A percentile compares a stretch with the other conserved stretches of the same genome.
phyloP scores from a whole-genome alignment of 2,797 vertebrate species.

The Enteromius viviparus region DNA sequence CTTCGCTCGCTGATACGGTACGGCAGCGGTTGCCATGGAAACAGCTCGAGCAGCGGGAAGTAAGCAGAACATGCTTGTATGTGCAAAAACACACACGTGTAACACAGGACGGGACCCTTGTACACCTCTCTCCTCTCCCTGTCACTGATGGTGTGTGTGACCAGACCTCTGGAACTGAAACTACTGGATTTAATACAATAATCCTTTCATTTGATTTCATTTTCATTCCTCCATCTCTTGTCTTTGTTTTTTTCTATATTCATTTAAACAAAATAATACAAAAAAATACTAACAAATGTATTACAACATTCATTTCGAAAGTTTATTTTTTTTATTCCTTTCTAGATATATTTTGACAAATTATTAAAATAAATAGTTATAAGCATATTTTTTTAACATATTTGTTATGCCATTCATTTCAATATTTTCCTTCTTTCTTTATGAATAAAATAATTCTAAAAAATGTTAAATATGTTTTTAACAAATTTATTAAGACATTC shows the following conservation, averaged over 20 bases:
- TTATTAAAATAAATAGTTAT: too few species aligned
- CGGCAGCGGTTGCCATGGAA: conserved; percentile 33
- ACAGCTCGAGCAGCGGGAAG: conserved; percentile 5
- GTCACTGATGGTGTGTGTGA: neutral
- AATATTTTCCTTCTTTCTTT: neutral
- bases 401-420: too few species aligned
- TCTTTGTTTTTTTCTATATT: neutral
- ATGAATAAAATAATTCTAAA: neutral
- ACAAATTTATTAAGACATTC: neutral
- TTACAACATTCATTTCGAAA: too few species aligned
- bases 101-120: neutral
- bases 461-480: neutral
- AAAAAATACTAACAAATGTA: too few species aligned
- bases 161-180: neutral
- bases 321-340: too few species aligned
- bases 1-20: conserved; percentile 22
- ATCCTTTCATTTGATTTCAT: neutral
- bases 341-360: too few species aligned
- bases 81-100: neutral
- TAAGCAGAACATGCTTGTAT: neutral
- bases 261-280: too few species aligned
- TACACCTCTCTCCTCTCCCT: neutral
- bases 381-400: too few species aligned
- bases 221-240: neutral
- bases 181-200: neutral